Evolutionary conservation across 2,888 invertebrate species (phyloP), one percentile per base, ranked within the genome.

Genomic region (Limnephilus lunatus): DNA sequence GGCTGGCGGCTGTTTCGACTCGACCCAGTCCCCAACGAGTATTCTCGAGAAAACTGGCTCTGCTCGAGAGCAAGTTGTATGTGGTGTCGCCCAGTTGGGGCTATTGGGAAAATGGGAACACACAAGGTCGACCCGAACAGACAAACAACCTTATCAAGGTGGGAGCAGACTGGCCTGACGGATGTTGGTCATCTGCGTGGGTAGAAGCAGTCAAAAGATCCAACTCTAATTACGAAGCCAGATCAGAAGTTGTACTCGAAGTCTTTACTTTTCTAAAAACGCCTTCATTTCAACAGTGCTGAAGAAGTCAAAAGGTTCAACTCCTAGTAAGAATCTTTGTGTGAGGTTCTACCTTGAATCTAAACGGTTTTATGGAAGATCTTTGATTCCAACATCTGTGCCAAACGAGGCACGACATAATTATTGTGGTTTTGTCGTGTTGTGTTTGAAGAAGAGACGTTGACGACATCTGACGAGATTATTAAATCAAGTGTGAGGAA

Each of bases 381-480:
- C 68, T 68, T 1, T n/a, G 25, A 68, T 68, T 68, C 25, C 25
- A 25, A 68, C 68, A 68, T 25, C 25, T 68, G 68, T 68, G 68
- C 68, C 68, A 68, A 68, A 68, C 68, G 68, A 68, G 68, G n/a
- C 68, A 68, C 68, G 68, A 68, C 25, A 25, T 68, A 25, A 68
- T 68, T 68, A 68, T 68, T 68, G 68, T n/a, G n/a, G n/a, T 68
- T 68, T 68, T 68, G 68, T 68, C 68, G 68, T 68, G 68, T 68
- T 68, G 68, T 68, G 68, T 68, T 68, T 68, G 68, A 68, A 68
- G 68, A 68, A 68, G 68, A 68, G 68, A 68, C 68, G 25, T n/a
- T 68, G 68, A 53, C 48, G 48, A 48, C 48, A 48, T 48, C 48
- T 48, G 48, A 25, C 68, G 68, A 68, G 68, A 68, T 68, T 68